These are phyloP conservation scores for Phataginus tricuspis DNA, from an alignment of 2,797 vertebrate genomes.

Conservation along the genomic window DNA sequence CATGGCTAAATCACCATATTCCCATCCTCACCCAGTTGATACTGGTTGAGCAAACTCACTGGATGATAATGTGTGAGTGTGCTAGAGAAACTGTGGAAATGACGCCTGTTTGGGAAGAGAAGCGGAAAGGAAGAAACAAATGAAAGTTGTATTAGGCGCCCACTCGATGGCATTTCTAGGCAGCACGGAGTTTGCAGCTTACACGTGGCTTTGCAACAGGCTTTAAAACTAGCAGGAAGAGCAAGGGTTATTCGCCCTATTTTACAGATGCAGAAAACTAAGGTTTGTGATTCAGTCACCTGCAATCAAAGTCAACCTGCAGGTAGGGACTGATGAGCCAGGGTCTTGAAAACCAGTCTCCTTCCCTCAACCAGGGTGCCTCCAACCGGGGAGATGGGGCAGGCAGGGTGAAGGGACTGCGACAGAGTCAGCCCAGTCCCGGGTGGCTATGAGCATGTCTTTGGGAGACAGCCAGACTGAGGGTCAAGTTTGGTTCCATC, in stretches of 20 bases:
- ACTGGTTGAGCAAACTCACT: background rate
- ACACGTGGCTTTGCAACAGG: background rate
- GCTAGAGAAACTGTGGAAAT: background rate
- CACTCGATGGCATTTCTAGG: background rate
- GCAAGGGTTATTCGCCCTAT: background rate
- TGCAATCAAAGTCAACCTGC: background rate
- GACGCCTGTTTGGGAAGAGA: background rate
- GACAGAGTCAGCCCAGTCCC: background rate
- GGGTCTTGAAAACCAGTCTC: background rate
- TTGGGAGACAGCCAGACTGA: background rate
- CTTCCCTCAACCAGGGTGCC: background rate
- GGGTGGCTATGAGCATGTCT: background rate
- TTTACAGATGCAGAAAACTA: background rate
- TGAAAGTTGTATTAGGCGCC: background rate
- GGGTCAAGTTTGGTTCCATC: background rate
- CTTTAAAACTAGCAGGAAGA: background rate
- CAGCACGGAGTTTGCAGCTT: background rate
- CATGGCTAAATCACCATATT: accelerated
- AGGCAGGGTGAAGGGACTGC: background rate
- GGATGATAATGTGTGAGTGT: background rate
- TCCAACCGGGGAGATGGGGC: background rate
- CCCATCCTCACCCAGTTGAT: background rate
- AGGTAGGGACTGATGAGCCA: background rate
- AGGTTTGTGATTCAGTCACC: background rate
- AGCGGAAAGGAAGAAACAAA: background rate